A percentile compares a stretch with the other conserved stretches of the same genome.
phyloP scores from a whole-genome alignment of 2,888 invertebrate species.

The Nomada hirtipes region DNA sequence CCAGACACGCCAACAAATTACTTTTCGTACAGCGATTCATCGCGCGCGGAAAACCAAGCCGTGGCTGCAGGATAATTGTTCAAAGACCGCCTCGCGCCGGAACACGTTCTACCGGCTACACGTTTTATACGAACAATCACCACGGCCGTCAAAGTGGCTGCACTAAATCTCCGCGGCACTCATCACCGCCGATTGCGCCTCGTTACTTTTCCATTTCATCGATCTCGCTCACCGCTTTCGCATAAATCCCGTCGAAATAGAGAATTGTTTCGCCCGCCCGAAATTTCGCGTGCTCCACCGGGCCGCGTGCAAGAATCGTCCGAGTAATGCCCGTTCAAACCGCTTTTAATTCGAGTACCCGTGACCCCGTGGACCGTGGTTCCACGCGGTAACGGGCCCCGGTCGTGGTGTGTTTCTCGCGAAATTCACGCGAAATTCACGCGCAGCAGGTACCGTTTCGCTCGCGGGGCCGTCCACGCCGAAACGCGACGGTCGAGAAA shows the following conservation, averaged over 20 bases:
- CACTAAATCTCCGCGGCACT: slow-evolving; percentile 7
- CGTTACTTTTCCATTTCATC: neutral
- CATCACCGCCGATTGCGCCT: neutral
- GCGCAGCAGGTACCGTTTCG: slow-evolving; percentile 49
- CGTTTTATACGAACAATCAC: neutral
- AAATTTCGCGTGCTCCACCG: too few species aligned
- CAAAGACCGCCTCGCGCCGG: neutral
- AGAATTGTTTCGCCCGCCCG: too few species aligned
- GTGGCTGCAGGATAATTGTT: neutral
- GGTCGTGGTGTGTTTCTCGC: neutral
- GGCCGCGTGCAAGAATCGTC: too few species aligned
- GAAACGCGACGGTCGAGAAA: slow-evolving; percentile 19
- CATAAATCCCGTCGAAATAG: neutral
- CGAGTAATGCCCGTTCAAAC: slow-evolving; percentile 39
- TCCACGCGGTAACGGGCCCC: slow-evolving; percentile 14
- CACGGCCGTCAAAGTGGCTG: neutral
- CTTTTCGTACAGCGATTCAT: neutral
- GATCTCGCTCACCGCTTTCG: neutral
- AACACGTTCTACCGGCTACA: neutral
- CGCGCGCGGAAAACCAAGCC: neutral
- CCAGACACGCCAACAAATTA: neutral
- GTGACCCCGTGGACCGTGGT: slow-evolving; percentile 18
- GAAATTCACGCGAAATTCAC: slow-evolving; percentile 23
- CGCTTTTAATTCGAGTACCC: slow-evolving; percentile 48
- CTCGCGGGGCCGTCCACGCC: slow-evolving; percentile 7